phyloP scores from a whole-genome alignment of 2,888 invertebrate species.

The Scaptomyza parva region DNA sequence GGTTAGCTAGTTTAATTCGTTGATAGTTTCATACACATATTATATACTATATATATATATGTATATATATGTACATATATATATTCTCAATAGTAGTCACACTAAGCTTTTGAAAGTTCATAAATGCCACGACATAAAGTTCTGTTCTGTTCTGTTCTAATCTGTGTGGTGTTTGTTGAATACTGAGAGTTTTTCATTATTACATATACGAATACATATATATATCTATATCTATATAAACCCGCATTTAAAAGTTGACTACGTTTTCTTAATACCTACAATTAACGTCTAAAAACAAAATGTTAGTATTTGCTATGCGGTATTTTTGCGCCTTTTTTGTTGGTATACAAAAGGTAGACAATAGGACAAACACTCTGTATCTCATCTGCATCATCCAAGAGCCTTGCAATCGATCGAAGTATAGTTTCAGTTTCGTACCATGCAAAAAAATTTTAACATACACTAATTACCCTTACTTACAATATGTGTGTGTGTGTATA shows the following conservation, averaged over 20 bases:
- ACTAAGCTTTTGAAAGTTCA: slow-evolving; percentile 33
- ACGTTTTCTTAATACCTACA: slow-evolving; percentile 26
- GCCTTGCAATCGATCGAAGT: slow-evolving; percentile 5
- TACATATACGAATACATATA: too few relatives aligned
- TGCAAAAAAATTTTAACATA: slow-evolving; percentile 42
- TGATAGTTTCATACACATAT: slow-evolving; percentile 67
- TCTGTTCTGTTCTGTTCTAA: slow-evolving; percentile 27
- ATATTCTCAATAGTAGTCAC: slow-evolving; percentile 2
- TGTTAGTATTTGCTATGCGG: slow-evolving; percentile 28
- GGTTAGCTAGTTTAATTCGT: slow-evolving; percentile 70
- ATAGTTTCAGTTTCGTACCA: slow-evolving; percentile 22
- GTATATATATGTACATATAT: slow-evolving; percentile 15
- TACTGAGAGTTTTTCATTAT: slow-evolving; percentile 19
- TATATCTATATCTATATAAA: neutral
- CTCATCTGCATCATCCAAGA: too few relatives aligned
- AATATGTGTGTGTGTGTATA: slow-evolving; percentile 4
- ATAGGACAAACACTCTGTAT: too few relatives aligned
- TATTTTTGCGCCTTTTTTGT: slow-evolving; percentile 28
- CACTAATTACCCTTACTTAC: slow-evolving; percentile 52
- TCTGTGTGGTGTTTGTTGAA: slow-evolving; percentile 14
- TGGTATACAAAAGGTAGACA: slow-evolving; percentile 41
- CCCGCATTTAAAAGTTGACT: slow-evolving; percentile 33
- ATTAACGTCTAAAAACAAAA: slow-evolving; percentile 29
- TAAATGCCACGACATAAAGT: slow-evolving; percentile 75
- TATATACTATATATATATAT: slow-evolving; percentile 23